Evolutionary conservation across 2,888 invertebrate genomes (phyloP), one percentile per base, ranked within the genome.

Genomic region (Brenthis ino): DNA sequence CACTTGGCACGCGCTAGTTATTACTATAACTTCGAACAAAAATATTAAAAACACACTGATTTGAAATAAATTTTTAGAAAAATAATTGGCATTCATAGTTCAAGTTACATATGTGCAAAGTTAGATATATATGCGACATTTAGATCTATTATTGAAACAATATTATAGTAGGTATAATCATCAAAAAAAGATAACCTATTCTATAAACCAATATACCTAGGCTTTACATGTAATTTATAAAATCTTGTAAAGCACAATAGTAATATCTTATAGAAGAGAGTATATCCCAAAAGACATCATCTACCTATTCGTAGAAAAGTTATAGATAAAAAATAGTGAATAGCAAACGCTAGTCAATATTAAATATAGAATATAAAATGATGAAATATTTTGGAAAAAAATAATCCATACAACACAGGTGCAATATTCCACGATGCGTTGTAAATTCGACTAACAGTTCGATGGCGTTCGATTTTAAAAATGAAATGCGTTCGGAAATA

Each of bases 381-480:
- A 58, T 48, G 28, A 60, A 57, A 13, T 24, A 28, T 33, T 43
- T 61, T 54, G 24, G n/a, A 50, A 50, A 61, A 67, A 54, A 3
- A 6, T 20, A 61, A 57, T 20, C 13, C 53, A 14, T 37, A 58
- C 64, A 43, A 57, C 74, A 72, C 74, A 74, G 74, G 74, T 74
- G 73, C 69, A 70, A 58, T 69, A 65, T 67, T 61, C 71, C 60
- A 43, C 65, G 65, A 68, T 69, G 71, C 71, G 70, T 74, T 76
- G 73, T 75, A 74, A 74, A 73, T 74, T 74, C 75, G 72, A 74
- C 72, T 72, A 67, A 82, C 82, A 79, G 84, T 88, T 87, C 87
- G 87, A 90, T 88, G 85, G 81, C 77, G 89, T 91, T 92, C 92
- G 92, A 92, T 93, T 89, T 91, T 88, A 83, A 85, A 89, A 89